Percentiles rank a stretch among this genome's conserved stretches.
Conservation (phyloP, 1,140 invertebrate genomes). For the Sycophaga agraensis region DNA sequence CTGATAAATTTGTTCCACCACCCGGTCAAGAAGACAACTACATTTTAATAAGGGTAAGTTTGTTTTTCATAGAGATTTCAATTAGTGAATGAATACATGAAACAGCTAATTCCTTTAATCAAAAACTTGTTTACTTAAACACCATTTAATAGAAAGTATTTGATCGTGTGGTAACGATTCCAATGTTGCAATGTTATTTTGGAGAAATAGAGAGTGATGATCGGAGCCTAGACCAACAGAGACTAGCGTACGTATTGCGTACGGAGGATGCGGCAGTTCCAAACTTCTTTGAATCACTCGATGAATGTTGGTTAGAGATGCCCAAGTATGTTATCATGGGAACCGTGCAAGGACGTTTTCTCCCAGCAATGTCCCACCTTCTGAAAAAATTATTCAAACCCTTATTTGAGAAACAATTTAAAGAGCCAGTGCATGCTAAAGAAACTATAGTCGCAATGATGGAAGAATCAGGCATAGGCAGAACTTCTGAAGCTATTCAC, state of each 20-base stretch:
- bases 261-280: constrained; percentile 63
- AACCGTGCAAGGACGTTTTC: constrained; percentile 60
- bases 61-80: too few relatives aligned
- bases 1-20: constrained; percentile 40
- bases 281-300: constrained; percentile 51
- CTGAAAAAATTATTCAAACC: constrained; percentile 59
- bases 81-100: background rate
- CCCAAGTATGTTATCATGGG: constrained; percentile 66
- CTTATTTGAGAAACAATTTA: constrained; percentile 57
- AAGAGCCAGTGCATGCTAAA: constrained; percentile 30
- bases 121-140: too few relatives aligned
- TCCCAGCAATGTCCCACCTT: constrained; percentile 58
- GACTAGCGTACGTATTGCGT: constrained; percentile 70
- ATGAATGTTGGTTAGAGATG: constrained; percentile 62
- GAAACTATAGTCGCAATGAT: background rate
- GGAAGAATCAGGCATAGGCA: constrained; percentile 20
- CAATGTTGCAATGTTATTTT: constrained; percentile 67
- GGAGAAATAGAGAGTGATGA: constrained; percentile 61
- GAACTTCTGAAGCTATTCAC: constrained; percentile 24
- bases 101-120: background rate
- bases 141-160: constrained; percentile 61
- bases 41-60: constrained; percentile 44
- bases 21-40: constrained; percentile 57
- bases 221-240: constrained; percentile 53
- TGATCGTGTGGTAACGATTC: constrained; percentile 66